A percentile compares a stretch with the other conserved stretches of the same genome.
Evolutionary conservation across 64 coral and sea anemone genomes (phyloP).

Genomic region (Trachythela sp.): DNA sequence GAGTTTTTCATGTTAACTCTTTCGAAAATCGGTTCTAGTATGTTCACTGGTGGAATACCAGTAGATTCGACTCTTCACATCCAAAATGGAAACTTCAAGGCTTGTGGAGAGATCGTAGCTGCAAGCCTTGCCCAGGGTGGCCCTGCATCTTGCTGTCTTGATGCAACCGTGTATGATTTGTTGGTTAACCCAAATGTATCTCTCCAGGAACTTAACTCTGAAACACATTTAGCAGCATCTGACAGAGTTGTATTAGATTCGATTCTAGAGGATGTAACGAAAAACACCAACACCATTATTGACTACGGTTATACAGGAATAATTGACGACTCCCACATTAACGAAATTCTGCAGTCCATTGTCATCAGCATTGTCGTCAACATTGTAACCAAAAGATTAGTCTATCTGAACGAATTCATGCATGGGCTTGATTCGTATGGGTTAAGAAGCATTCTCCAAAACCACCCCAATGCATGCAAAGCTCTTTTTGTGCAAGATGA

Average conservation of each 20-base stretch:
- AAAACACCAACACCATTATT: not conserved
- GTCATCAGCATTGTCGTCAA: conserved; percentile 41
- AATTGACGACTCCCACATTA: not conserved
- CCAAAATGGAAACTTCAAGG: conserved; percentile 30
- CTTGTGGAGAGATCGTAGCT: conserved; percentile 45
- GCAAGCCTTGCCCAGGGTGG: conserved; percentile 39
- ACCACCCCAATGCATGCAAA: conserved; percentile 39
- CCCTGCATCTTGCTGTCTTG: conserved; percentile 21
- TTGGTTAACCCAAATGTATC: not conserved
- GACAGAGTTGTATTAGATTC: not conserved
- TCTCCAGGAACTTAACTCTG: not conserved
- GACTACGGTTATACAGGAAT: conserved; percentile 5
- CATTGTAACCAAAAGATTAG: conserved; percentile 12
- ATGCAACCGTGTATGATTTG: conserved; percentile 30
- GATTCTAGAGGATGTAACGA: not conserved
- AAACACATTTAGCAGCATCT: not conserved
- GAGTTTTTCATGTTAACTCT: conserved; percentile 16
- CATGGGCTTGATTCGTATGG: conserved; percentile 41
- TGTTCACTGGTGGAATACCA: conserved; percentile 43
- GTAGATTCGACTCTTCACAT: conserved; percentile 29
- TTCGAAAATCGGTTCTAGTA: not conserved
- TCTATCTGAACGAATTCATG: conserved; percentile 40
- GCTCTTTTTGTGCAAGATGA: conserved; percentile 38
- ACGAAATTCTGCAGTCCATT: conserved; percentile 14
- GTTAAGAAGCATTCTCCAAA: not conserved